Base-by-base conservation (phyloP, 2,888 invertebrate genomes). In the Folsomia candida region DNA sequence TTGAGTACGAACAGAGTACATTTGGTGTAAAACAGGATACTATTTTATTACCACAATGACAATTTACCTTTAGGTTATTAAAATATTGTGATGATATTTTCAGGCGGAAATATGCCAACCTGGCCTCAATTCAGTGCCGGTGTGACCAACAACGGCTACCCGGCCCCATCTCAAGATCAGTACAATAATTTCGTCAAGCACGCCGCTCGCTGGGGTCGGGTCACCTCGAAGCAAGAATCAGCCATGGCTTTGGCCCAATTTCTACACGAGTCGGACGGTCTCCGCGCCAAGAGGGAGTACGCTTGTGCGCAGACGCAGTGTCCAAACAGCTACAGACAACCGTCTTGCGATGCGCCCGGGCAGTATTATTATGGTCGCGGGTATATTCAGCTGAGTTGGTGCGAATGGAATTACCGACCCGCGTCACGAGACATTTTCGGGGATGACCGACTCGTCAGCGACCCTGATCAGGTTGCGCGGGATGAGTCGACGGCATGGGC, bases 231-330 rank as follows among this genome's bases (percentile, higher is more conserved):
- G 57, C 68, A 75, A 54, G 79, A 79, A 61, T 76, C 77, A 6
- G 79, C 79, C 2, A 78, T 78, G 79, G 75, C 74, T 27, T 67
- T 79, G 0, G 73, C 79, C 14, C 76, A 79, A 2, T 74, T 62
- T 51, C 63, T 77, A 1, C 76, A 76, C 26, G 79, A 79, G 58
- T 74, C 76, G 18, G 77, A 68, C 27, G 77, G 79, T 62, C 64
- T 77, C 0, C 26, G 64, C 9, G 70, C 71, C 9, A 75, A 73
- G 58, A 27, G 77, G 26, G 79, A 79, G 51, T 74, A 72, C 27
- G 59, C 61, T 14, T 79, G 79, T 51, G 59, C 25, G 3, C 18
- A 69, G 2, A 73, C 64, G 14, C 63, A 70, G 47, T 72, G 68
- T 24, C 74, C 74, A 24, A 71, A 72, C n/a, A 59, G 62, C 9